Base-by-base conservation (phyloP, 1,140 invertebrate species). In the Oryzaephilus surinamensis region DNA sequence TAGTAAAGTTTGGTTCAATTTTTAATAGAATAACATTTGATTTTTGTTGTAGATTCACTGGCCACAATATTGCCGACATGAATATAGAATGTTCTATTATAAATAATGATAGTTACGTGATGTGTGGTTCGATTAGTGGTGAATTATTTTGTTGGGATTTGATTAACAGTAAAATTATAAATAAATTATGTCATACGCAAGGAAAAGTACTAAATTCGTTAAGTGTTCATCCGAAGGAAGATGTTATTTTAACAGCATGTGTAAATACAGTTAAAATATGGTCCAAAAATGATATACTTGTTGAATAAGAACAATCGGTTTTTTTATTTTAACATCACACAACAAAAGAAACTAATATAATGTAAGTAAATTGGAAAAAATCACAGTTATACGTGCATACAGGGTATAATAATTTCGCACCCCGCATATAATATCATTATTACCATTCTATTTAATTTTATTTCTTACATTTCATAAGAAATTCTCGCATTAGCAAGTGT, bases 81-180 rank as follows among this genome's bases (percentile, higher is more conserved):
- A 79, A 79, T 48, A 71, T 96, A 12, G 93, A 97, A 62, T 89
- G 85, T 60, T 79, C 78, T 48, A 72, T 96, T 2, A 80, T 84
- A 60, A 65, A 72, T 33, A 81, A 76, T 46, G 92, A 97, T 61
- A 83, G 77, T 18, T 74, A 81, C 44, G 75, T 97, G 30, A 62
- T 95, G 11, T 88, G 85, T 32, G 94, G 93, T 0, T 95, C 92
- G 1, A 78, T 79, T 21, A 81, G 87, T 55, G 91, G 92, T 0
- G 69, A 73, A 54, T 67, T 95, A 2, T 87, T 82, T 65, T 74
- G 83, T 48, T 98, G 90, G 89, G 86, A 95, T 63, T 65, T 96
- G 30, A 73, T 94, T 4, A 76, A 76, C 47, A 76, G 74, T 17
- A 75, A 74, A 50, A 64, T 84, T 18, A 55, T 77, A 0, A 51